Evolutionary conservation across 2,888 invertebrate species (phyloP).

Genomic region (Ischnura elegans): DNA sequence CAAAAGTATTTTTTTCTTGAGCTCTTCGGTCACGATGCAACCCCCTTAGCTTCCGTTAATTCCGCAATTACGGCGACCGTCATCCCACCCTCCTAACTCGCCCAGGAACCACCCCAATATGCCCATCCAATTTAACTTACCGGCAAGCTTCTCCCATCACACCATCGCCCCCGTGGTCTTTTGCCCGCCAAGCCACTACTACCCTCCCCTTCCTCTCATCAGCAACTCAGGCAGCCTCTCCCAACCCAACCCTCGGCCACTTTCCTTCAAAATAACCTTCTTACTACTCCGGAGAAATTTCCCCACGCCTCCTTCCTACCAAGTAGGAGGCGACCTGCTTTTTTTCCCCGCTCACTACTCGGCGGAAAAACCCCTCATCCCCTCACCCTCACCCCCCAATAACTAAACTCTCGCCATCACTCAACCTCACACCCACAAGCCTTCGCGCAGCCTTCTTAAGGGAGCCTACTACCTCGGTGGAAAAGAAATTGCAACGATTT

Average conservation of each 20-base stretch:
- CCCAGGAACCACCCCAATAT: slow-evolving; percentile 40
- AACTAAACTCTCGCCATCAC: background rate
- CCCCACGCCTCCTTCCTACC: background rate
- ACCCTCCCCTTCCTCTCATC: background rate
- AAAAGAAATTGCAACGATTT: no score
- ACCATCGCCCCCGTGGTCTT: background rate
- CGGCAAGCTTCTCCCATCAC: background rate
- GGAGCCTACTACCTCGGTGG: no score
- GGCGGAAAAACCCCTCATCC: background rate
- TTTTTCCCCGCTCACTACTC: no score
- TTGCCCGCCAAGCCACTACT: background rate
- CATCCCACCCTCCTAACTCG: background rate
- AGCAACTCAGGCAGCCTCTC: background rate
- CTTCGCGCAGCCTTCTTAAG: no score
- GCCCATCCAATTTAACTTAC: slow-evolving; percentile 65
- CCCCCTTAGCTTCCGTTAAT: slow-evolving; percentile 21
- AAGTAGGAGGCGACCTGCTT: background rate
- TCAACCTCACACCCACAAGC: no score
- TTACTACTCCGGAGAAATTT: background rate
- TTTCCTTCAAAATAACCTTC: slow-evolving; percentile 10
- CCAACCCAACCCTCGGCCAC: background rate
- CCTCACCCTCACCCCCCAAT: background rate
- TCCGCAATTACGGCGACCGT: slow-evolving; percentile 40
- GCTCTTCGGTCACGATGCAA: no score
- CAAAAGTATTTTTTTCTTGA: no score